Conservation (phyloP, 2,888 invertebrate genomes). For the Meloe dianella region DNA sequence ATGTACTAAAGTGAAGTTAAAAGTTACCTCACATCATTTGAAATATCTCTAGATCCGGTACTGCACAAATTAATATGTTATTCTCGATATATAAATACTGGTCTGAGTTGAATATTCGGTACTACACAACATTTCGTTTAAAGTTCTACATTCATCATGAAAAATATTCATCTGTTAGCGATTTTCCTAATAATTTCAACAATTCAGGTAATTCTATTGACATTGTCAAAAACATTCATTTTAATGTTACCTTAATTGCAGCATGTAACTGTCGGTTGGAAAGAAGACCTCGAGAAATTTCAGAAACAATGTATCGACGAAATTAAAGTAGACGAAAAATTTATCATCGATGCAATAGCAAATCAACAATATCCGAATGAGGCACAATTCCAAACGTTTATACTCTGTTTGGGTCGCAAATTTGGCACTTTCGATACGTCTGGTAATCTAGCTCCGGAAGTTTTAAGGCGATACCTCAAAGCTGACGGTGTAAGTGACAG, state of each 20-base stretch:
- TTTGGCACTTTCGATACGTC: neutral
- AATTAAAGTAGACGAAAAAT: neutral
- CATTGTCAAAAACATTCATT: neutral
- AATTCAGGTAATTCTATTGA: neutral
- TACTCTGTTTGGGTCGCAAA: neutral
- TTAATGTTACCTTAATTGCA: neutral
- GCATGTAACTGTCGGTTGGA: neutral
- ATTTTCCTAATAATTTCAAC: neutral
- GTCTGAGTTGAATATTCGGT: too few relatives aligned
- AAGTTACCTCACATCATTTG: too few relatives aligned
- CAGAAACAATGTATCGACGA: neutral
- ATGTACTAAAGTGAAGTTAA: too few relatives aligned
- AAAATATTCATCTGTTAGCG: neutral
- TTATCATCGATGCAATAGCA: neutral
- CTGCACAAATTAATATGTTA: too few relatives aligned
- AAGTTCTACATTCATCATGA: neutral
- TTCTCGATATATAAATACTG: too few relatives aligned
- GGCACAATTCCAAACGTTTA: neutral
- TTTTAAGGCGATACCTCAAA: neutral
- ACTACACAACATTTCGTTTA: too few relatives aligned
- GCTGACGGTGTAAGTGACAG: neutral
- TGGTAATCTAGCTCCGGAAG: neutral
- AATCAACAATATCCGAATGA: neutral
- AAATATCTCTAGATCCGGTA: too few relatives aligned
- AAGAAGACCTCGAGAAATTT: neutral